Base-by-base conservation (phyloP, 2,888 invertebrate genomes). In the Drosophila pegasa region DNA sequence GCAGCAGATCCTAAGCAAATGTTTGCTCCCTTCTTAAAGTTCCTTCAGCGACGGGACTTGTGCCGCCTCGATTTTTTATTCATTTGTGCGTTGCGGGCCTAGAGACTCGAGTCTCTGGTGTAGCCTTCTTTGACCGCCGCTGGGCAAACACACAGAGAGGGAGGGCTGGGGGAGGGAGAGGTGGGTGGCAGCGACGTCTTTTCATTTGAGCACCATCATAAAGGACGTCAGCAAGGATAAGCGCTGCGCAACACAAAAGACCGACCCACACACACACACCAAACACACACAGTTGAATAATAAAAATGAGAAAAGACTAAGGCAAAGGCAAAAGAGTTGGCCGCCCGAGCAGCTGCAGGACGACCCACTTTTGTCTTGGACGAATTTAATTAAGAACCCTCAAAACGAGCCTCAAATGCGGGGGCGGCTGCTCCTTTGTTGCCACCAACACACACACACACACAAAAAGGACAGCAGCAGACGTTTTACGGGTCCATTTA, bases 311-410 rank as follows among this genome's bases (percentile, higher is more conserved):
- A 45, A 50, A 50, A 50, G 27, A 14, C 51, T 37, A 52, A 52
- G 18, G 51, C 51, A 51, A 51, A 52, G 27, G 29, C 16, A 16
- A 33, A 40, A 50, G 27, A 47, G 56, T 51, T 68, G 60, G 33
- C 16, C 33, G 31, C 38, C 25, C 20, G 22, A 14, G 51, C 16
- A 29, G 47, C 47, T 14, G 18, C 18, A 48, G 52, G 18, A 16
- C 62, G 68, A 77, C 66, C 80, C 71, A 74, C 88, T 65, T 64
- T 52, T 83, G 81, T 88, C 83, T 81, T 87, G 89, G 50, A 61
- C 67, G 85, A 84, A 84, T 84, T 84, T 84, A 84, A 84, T 84
- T 84, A 84, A 88, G 88, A 87, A 84, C 85, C 83, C 83, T 88
- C 84, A 82, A 70, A 72, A 67, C 50, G 55, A 55, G 62, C 67